Conservation (phyloP, 2,797 vertebrate genomes). For the Triplophysa bombifrons region DNA sequence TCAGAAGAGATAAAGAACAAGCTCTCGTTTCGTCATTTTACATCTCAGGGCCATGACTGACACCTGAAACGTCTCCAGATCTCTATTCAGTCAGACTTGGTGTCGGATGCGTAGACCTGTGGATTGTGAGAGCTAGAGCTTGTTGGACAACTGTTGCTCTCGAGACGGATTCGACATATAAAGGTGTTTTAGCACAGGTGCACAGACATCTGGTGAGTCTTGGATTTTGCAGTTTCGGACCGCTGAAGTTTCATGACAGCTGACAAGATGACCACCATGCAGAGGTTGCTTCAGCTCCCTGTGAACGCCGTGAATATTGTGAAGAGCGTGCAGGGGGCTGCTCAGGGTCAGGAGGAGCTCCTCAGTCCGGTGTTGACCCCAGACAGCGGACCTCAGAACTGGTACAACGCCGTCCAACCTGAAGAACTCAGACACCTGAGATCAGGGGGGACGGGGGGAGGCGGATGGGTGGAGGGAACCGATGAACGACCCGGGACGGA, state of each 20-base stretch:
- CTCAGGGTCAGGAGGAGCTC: conserved; percentile 80
- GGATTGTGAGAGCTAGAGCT: conserved; percentile 7
- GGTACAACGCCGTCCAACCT: conserved; percentile 89
- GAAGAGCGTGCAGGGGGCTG: conserved; percentile 79
- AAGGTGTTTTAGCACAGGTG: conserved; percentile 37
- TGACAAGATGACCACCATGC: conserved; percentile 81
- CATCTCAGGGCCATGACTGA: background rate
- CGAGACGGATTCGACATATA: conserved; percentile 12
- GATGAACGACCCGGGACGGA: conserved; percentile 61
- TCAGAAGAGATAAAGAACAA: conserved; percentile 28
- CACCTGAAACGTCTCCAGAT: background rate
- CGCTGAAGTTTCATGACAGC: background rate
- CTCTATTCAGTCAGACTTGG: background rate
- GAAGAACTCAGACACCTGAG: conserved; percentile 88
- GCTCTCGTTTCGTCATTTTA: conserved; percentile 48
- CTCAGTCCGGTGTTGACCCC: conserved; percentile 87
- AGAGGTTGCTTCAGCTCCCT: conserved; percentile 89
- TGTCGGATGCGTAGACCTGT: background rate
- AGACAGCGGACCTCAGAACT: conserved; percentile 77
- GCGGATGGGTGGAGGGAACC: conserved; percentile 49
- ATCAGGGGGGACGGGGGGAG: conserved; percentile 63
- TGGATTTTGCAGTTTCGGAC: background rate
- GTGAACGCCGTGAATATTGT: conserved; percentile 77
- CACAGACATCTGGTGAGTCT: background rate
- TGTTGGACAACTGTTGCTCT: background rate